phyloP scores from a whole-genome alignment of 1,140 invertebrate genomes.

The Drosophila nigromelanica region DNA sequence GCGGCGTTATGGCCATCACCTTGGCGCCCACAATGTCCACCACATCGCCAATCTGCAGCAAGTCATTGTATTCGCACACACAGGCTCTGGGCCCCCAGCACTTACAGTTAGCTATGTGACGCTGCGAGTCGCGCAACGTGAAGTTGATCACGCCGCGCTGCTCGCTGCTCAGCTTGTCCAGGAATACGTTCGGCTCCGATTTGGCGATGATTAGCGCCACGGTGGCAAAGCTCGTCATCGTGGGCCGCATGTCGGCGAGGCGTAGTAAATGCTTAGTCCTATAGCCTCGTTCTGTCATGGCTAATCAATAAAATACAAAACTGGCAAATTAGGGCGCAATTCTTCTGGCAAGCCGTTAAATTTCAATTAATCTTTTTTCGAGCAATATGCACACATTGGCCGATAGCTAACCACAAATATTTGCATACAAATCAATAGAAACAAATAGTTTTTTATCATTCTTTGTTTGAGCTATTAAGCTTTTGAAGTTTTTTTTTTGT shows the following conservation, averaged over 20 bases:
- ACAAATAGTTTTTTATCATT: too few species aligned
- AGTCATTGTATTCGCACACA: slow-evolving; percentile 58
- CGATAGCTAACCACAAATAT: background rate
- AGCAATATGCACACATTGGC: background rate
- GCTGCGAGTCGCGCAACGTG: slow-evolving; percentile 65
- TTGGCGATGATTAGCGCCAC: slow-evolving; percentile 69
- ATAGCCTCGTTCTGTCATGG: background rate
- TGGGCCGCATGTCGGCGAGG: slow-evolving; percentile 47
- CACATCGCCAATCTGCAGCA: slow-evolving; percentile 66
- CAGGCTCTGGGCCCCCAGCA: slow-evolving; percentile 63
- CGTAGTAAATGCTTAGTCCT: slow-evolving; percentile 5
- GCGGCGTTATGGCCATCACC: slow-evolving; percentile 26
- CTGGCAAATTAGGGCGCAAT: background rate
- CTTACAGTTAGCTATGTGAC: slow-evolving; percentile 70
- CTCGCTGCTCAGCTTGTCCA: slow-evolving; percentile 49
- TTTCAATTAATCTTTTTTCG: slow-evolving; percentile 1
- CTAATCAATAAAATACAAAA: background rate
- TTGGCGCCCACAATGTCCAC: slow-evolving; percentile 60
- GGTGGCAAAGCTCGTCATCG: slow-evolving; percentile 53
- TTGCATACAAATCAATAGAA: too few species aligned
- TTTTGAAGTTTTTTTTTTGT: too few species aligned
- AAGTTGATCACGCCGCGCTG: slow-evolving; percentile 68
- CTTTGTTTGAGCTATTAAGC: too few species aligned
- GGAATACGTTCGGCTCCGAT: slow-evolving; percentile 59
- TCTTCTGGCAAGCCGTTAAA: slow-evolving; percentile 2